Conservation (phyloP, 2,888 invertebrate genomes). For the Arrhopalites spinosus region DNA sequence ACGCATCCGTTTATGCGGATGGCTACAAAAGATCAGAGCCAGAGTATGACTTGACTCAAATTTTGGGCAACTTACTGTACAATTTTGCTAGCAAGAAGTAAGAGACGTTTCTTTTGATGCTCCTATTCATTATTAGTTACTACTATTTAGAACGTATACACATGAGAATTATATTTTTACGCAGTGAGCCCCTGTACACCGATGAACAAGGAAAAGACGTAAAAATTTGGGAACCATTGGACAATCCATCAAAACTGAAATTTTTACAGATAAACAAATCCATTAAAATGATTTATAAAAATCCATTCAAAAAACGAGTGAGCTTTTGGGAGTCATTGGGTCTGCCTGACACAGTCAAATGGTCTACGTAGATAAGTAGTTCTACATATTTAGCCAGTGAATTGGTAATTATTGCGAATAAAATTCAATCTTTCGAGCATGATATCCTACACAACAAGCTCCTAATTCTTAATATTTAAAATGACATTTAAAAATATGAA, state of each 20-base stretch:
- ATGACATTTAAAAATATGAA: too few relatives aligned
- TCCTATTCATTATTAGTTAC: neutral
- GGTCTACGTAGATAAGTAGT: too few relatives aligned
- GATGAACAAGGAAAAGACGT: neutral
- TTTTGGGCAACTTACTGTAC: slow-evolving; percentile 42
- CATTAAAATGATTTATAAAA: slow-evolving; percentile 41
- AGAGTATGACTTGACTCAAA: slow-evolving; percentile 40
- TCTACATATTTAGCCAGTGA: too few relatives aligned
- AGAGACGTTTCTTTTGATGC: neutral
- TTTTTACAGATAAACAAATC: slow-evolving; percentile 36
- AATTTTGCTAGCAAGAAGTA: slow-evolving; percentile 45
- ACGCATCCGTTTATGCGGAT: slow-evolving; percentile 46
- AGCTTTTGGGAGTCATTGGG: slow-evolving; percentile 44
- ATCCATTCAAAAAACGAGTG: slow-evolving; percentile 40
- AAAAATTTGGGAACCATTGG: slow-evolving; percentile 38
- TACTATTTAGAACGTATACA: neutral
- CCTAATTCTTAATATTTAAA: too few relatives aligned
- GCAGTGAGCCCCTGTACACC: slow-evolving; percentile 36
- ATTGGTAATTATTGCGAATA: too few relatives aligned
- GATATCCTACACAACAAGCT: too few relatives aligned
- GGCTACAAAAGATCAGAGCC: slow-evolving; percentile 43
- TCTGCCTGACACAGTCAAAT: slow-evolving; percentile 21
- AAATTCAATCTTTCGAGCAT: too few relatives aligned
- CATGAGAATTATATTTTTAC: neutral
- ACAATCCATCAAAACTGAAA: slow-evolving; percentile 20